Evolutionary conservation across 1,140 invertebrate genomes (phyloP).

Genomic region (Neodiprion pinetum): DNA sequence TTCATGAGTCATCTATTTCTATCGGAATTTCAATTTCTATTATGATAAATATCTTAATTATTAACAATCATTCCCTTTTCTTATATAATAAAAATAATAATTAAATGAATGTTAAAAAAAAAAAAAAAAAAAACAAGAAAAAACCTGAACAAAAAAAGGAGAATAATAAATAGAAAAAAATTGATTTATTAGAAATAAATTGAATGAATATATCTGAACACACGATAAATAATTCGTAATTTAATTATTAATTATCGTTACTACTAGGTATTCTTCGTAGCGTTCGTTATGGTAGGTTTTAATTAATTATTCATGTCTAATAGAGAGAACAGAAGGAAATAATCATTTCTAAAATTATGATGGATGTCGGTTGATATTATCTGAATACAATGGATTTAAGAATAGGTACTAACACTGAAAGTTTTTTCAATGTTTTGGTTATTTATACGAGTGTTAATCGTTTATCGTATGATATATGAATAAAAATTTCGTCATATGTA

Average conservation of each 20-base stretch:
- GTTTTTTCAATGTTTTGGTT: no score
- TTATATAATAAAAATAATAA: constrained; percentile 32
- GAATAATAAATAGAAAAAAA: constrained; percentile 8
- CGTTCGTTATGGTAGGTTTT: constrained; percentile 1
- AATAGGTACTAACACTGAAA: no score
- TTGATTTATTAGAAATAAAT: background rate
- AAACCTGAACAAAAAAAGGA: background rate
- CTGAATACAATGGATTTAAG: no score
- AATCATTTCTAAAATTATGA: no score
- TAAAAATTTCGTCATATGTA: no score
- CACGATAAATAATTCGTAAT: background rate
- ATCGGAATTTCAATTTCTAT: no score
- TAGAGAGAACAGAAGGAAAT: no score
- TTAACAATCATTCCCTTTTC: constrained; percentile 37
- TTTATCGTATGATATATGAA: no score
- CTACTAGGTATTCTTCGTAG: background rate
- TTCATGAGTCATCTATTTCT: no score
- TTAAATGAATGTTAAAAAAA: constrained; percentile 25
- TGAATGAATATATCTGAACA: background rate
- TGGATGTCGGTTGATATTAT: no score
- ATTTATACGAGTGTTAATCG: no score
- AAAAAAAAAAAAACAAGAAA: background rate
- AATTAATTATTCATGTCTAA: background rate
- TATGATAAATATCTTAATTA: constrained; percentile 14
- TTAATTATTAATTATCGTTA: background rate